A percentile compares a stretch with the other conserved stretches of the same genome.
Conservation (phyloP, 2,797 vertebrate species). For the Rhinogobio ventralis region DNA sequence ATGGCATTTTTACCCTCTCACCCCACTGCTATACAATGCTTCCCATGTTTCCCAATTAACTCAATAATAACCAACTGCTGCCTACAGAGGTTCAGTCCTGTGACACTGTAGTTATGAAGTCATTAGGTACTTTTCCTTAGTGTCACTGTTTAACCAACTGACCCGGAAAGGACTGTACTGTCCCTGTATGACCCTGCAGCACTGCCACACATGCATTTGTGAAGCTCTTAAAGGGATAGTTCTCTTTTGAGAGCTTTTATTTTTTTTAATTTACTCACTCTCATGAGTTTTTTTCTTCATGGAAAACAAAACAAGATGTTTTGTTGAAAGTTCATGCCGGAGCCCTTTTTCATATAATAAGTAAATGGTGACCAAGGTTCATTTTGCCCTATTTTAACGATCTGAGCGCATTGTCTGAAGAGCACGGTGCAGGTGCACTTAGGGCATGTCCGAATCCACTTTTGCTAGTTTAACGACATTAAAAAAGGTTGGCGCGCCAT, state of each 20-base stretch:
- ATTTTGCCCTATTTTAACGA: no score
- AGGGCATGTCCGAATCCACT: no score
- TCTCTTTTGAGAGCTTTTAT: background rate
- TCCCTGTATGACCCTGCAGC: background rate
- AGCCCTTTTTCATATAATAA: background rate
- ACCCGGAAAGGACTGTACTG: slow-evolving; percentile 4
- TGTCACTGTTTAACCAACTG: slow-evolving; percentile 31
- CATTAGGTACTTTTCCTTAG: slow-evolving; percentile 20
- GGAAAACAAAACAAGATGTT: slow-evolving; percentile 2
- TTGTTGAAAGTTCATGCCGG: background rate
- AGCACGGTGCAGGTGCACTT: no score
- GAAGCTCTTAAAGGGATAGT: background rate
- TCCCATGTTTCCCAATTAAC: slow-evolving; percentile 48
- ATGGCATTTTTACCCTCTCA: slow-evolving; percentile 53
- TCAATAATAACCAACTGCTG: slow-evolving; percentile 43
- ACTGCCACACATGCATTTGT: background rate
- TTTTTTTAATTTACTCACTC: background rate
- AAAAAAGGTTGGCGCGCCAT: no score
- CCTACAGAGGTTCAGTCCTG: slow-evolving; percentile 30
- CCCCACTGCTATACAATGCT: slow-evolving; percentile 34
- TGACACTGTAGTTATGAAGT: slow-evolving; percentile 39
- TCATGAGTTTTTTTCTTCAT: background rate
- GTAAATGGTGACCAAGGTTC: background rate
- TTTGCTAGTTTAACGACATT: no score
- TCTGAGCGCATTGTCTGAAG: no score